phyloP scores from a whole-genome alignment of 2,797 vertebrate species.

The Eulemur mongoz region DNA sequence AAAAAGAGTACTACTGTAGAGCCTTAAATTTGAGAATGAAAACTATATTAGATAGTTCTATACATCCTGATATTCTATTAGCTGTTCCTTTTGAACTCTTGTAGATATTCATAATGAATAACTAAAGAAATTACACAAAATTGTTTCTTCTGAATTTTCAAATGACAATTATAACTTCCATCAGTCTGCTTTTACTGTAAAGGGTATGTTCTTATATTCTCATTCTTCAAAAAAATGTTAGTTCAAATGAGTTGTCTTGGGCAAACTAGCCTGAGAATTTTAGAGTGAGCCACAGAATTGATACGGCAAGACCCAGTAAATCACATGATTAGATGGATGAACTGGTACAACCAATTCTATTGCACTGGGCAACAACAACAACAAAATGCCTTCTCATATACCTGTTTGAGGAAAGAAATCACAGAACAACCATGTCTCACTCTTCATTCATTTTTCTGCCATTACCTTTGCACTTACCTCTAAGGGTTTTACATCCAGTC shows the following conservation, averaged over 20 bases:
- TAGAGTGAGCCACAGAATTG: not conserved
- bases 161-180: not conserved
- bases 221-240: not conserved
- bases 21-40: not conserved
- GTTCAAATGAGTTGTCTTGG: not conserved
- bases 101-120: not conserved
- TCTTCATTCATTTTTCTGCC: not conserved
- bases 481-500: constrained; percentile 68
- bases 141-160: not conserved
- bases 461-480: constrained; percentile 67
- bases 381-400: not conserved
- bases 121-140: not conserved
- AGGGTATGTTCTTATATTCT: not conserved
- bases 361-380: not conserved
- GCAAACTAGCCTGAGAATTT: not conserved
- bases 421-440: not conserved
- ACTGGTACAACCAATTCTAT: not conserved
- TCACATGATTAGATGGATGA: not conserved
- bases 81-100: not conserved
- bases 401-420: not conserved
- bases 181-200: not conserved
- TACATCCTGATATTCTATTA: not conserved
- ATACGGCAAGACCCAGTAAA: not conserved
- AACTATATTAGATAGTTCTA: not conserved
- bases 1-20: not conserved